Base-by-base conservation (phyloP, 2,888 invertebrate genomes). In the Ryuthela nishihirai region DNA sequence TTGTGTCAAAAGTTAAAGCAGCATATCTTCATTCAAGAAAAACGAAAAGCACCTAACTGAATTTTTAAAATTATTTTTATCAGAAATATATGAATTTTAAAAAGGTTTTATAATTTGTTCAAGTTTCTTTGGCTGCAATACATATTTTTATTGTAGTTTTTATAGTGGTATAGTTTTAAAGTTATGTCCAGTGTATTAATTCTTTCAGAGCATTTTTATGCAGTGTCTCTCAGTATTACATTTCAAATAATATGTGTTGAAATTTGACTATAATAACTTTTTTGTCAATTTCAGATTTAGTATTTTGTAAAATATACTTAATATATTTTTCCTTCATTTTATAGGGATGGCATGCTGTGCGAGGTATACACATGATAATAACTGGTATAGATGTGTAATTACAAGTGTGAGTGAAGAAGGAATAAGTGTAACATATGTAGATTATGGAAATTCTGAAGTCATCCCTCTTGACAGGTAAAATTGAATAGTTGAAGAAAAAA, bases 351-450 rank as follows among this genome's bases (percentile, higher is more conserved):
- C 83, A 0, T 89, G 89, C 69, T 73, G 84, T 54, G 81, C 83
- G 21, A 72, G 79, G 40, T 85, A 79, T 66, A 73, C 76, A 0
- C 80, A 79, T 50, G 85, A 87, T 69, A 75, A 76, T 1, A 68
- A 73, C 26, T 85, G 85, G 87, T 87, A 88, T 71, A 78, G 90
- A 49, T 85, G 79, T 4, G 68, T 77, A 9, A 78, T 87, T 23
- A 54, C 49, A 35, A 38, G 45, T 26, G 20, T 50, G 2, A 44
- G 18, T 20, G 34, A 36, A 21, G 67, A 69, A 2, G 77, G 81
- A 25, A 81, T 82, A 21, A 74, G 77, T 36, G 80, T 85, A 23
- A 73, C 75, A 64, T 79, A 82, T 59, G 81, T 85, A 0, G 88
- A 88, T 75, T 75, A 74, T 67, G 88, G 88, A 34, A 74, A 73